phyloP scores from a whole-genome alignment of 2,113 vertebrate species.

The Zapus hudsonius region DNA sequence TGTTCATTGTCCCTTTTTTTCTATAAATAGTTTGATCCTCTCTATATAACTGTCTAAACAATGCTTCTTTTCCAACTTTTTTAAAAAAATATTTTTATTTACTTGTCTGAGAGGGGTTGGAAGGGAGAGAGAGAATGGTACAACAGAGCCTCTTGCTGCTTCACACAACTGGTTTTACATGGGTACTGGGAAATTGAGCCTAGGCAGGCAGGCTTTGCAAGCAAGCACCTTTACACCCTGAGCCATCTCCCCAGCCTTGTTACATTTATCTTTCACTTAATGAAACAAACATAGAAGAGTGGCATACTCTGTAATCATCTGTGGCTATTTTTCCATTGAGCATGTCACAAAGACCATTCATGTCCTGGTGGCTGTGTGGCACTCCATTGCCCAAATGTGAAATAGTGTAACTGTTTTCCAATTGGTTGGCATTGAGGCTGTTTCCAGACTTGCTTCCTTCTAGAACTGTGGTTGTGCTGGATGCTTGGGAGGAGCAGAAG shows the following conservation, averaged over 20 bases:
- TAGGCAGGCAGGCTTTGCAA: too few relatives aligned
- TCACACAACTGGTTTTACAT: too few relatives aligned
- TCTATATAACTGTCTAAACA: neutral
- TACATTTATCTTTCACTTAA: neutral
- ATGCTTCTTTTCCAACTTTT: too few relatives aligned
- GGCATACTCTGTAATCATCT: neutral
- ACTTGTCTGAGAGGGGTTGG: too few relatives aligned
- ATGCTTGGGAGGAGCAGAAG: neutral
- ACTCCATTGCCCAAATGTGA: too few relatives aligned
- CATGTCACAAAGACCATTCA: neutral
- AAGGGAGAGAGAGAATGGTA: too few relatives aligned
- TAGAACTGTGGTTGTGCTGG: neutral
- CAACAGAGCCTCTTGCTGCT: too few relatives aligned
- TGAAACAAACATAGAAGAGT: neutral
- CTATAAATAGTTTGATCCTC: conserved; percentile 2
- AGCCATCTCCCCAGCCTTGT: too few relatives aligned
- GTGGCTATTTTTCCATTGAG: neutral
- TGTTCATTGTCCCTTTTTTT: conserved; percentile 2
- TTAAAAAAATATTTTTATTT: neutral
- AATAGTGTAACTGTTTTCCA: neutral
- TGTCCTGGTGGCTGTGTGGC: neutral
- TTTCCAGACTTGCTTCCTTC: neutral
- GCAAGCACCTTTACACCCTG: too few relatives aligned
- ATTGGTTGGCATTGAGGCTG: neutral
- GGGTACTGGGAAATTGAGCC: too few relatives aligned